A percentile compares a stretch with the other conserved stretches of the same genome.
phyloP scores from a whole-genome alignment of 2,113 vertebrate species.

The Gorsachius goisagi region DNA sequence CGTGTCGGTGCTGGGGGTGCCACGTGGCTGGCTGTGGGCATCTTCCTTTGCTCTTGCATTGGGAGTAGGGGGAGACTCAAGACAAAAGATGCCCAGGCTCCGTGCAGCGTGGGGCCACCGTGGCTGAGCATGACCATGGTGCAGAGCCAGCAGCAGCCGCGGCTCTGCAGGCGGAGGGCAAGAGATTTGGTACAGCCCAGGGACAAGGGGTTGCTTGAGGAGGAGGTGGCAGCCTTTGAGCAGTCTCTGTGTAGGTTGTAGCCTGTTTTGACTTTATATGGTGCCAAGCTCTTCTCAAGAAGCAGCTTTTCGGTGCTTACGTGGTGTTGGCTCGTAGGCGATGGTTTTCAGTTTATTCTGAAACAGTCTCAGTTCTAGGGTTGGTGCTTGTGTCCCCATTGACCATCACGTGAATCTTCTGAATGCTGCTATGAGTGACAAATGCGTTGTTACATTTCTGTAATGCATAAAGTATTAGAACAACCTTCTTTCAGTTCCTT shows the following conservation, averaged over 20 bases:
- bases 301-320: background rate
- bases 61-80: fast-evolving
- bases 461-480: background rate
- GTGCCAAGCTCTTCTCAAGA: background rate
- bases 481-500: background rate
- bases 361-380: background rate
- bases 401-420: background rate
- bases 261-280: background rate
- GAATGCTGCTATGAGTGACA: background rate
- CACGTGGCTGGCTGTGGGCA: fast-evolving
- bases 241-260: background rate
- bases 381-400: background rate
- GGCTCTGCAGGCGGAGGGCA: background rate
- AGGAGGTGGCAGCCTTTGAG: background rate
- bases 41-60: background rate
- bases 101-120: fast-evolving
- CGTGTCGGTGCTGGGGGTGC: background rate
- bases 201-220: background rate
- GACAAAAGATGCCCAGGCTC: background rate
- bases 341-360: background rate
- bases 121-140: background rate
- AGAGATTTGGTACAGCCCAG: no score
- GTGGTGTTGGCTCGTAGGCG: background rate
- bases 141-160: background rate
- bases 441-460: background rate